Base-by-base conservation (phyloP, 2,888 invertebrate species). In the Hirtodrosophila trivittata region DNA sequence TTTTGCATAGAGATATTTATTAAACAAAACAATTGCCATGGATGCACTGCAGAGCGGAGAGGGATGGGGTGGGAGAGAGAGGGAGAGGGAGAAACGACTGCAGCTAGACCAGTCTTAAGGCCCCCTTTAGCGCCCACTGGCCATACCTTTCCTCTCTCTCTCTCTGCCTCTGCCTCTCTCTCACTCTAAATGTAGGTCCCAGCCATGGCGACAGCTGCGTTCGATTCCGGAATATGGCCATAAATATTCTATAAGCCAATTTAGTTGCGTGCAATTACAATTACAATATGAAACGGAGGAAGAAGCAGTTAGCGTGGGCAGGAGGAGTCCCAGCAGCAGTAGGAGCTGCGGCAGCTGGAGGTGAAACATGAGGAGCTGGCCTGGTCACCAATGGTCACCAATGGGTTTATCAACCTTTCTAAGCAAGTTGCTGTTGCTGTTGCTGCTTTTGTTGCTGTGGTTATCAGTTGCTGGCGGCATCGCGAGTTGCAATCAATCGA, bases 181-280 rank as follows among this genome's bases (percentile, higher is more conserved):
- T 8, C 13, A 16, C 18, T 3, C 18, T 21, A 21, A 21, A 21
- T 21, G 2, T 2, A 21, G 18, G 5, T 5, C 5, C 18, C 5
- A 37, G 35, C 7, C 7, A 14, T 37, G 43, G 60, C 68, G 68
- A 65, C 73, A 69, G 69, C 68, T 69, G 73, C 52, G 49, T 42
- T 72, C 50, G 49, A 67, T 71, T 56, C 46, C 56, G 18, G 18
- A 41, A 52, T 45, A 46, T 50, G 16, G 41, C 60, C 64, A 82
- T 82, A 78, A 78, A 82, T 82, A 78, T 82, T 78, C 55, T 64
- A 82, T 73, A 82, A 67, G 69, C 75, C 77, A 78, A 77, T 78
- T 70, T 66, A 74, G 64, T 71, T 68, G 68, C 62, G 45, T 72
- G 66, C 80, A 77, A 72, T 75, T 76, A 66, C 80, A 75, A 76